A percentile compares a stretch with the other conserved stretches of the same genome.
phyloP scores from a whole-genome alignment of 1,140 invertebrate species.

The Heliconius eleuchia region DNA sequence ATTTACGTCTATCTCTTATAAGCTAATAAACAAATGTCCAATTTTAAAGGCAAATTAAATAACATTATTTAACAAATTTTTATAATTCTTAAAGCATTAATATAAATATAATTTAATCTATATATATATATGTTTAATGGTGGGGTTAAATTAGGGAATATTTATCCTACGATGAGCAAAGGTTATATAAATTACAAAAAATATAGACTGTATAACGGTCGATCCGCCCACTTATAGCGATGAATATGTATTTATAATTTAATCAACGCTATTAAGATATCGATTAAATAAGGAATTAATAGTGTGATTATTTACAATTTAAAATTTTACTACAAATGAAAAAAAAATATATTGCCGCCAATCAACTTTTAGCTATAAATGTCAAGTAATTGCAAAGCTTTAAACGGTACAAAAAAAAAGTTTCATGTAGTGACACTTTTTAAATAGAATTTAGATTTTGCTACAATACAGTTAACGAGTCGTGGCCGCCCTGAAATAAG shows the following conservation, averaged over 20 bases:
- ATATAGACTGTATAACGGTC: neutral
- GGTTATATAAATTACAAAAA: neutral
- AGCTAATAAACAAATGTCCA: neutral
- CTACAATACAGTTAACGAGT: neutral
- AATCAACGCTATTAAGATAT: neutral
- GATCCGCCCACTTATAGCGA: neutral
- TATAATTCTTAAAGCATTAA: neutral
- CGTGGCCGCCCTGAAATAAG: no score
- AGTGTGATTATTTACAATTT: neutral
- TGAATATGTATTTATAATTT: neutral
- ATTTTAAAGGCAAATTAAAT: neutral
- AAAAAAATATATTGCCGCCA: neutral
- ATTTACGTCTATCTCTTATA: neutral
- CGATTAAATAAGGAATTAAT: neutral
- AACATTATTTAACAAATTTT: conserved; percentile 11
- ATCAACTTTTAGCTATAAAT: neutral
- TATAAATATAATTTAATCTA: conserved; percentile 8
- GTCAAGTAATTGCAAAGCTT: neutral
- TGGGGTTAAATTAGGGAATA: conserved; percentile 3
- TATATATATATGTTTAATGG: neutral
- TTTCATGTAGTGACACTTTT: neutral
- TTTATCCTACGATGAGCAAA: neutral
- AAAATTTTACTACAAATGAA: neutral
- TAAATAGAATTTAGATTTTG: neutral
- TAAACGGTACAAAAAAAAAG: neutral